Base-by-base conservation (phyloP, 2,888 invertebrate species). In the Subacronicta megacephala region DNA sequence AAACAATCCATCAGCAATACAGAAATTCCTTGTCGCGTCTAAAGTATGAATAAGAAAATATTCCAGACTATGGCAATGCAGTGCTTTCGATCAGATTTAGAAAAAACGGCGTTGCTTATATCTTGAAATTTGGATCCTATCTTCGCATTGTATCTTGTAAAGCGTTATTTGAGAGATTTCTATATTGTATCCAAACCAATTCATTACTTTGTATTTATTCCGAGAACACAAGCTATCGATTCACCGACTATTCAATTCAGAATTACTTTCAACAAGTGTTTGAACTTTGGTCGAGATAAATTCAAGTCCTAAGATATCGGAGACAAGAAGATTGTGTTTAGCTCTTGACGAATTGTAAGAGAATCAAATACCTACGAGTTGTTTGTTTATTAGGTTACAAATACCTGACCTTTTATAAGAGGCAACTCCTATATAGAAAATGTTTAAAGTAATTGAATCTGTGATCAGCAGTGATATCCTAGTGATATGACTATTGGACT, bases 191-290 rank as follows among this genome's bases (percentile, higher is more conserved):
- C 9, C n/a, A 12, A 12, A 29, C n/a, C 12, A 12, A n/a, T 31
- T n/a, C n/a, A 31, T 31, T 31, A n/a, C n/a, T n/a, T 12, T 33
- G 51, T n/a, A 52, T 61, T 17, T 23, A 45, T 52, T 45, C 45
- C 37, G 9, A 37, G 33, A 17, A 9, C n/a, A 20, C 16, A 33
- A 18, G 9, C 18, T 41, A 41, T 36, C 17, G 23, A 46, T 31
- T 38, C 15, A 9, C 23, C 47, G 7, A 15, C 17, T 18, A 16
- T 42, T 35, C 26, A 42, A 36, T 61, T 3, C 9, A 37, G 31
- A 50, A 60, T 44, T 36, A 47, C 31, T 47, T 45, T 43, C 37
- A 46, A 46, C 35, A 61, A 43, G 62, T 43, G 46, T 43, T 38
- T 42, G 45, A 43, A 33, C 12, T 37, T 16, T 6, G 15, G n/a